Evolutionary conservation across 2,888 invertebrate genomes (phyloP), one percentile per base, ranked within the genome.

Genomic region (Apeira syringaria): DNA sequence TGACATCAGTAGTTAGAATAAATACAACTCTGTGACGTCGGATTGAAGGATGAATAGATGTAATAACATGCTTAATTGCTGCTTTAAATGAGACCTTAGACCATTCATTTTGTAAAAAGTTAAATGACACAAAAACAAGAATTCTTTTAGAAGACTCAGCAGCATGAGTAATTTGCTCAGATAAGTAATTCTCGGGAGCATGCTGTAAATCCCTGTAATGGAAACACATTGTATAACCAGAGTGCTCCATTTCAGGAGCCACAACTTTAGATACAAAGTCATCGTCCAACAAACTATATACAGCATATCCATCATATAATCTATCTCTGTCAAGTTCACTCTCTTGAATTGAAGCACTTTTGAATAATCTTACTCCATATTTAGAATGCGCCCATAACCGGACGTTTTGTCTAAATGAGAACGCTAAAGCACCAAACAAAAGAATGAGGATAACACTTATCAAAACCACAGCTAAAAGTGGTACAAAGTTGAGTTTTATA

Each of bases 261-360:
- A 90, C 93, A 81, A 90, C 93, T 90, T 82, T 93, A 71, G 80
- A 94, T 81, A 92, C 92, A 74, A 91, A 94, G 91, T 90, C 94
- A 80, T 91, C 95, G 90, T 97, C 96, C 62, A 94, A 92, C 65
- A 94, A 93, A 82, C 95, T 95, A 88, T 97, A 97, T 34, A 96
- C 94, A 71, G 97, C 92, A 80, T 97, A 97, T 49, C 96, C 96
- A 83, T 97, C 97, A 80, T 95, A 97, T 37, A 95, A 88, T 57
- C 95, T 92, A 68, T 94, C 94, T 59, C 90, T 83, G 67, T 92
- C 91, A 15, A 93, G 75, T 64, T 92, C 90, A 73, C 91, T 91
- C 58, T 91, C 90, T 61, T 90, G 88, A 46, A 91, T 84, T 47
- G 91, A 86, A 58, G 86, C 81, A 75, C 92, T 92, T 82, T 94